A percentile compares a stretch with the other conserved stretches of the same genome.
phyloP scores from a whole-genome alignment of 2,113 vertebrate genomes.

The Lepidothrix coronata region DNA sequence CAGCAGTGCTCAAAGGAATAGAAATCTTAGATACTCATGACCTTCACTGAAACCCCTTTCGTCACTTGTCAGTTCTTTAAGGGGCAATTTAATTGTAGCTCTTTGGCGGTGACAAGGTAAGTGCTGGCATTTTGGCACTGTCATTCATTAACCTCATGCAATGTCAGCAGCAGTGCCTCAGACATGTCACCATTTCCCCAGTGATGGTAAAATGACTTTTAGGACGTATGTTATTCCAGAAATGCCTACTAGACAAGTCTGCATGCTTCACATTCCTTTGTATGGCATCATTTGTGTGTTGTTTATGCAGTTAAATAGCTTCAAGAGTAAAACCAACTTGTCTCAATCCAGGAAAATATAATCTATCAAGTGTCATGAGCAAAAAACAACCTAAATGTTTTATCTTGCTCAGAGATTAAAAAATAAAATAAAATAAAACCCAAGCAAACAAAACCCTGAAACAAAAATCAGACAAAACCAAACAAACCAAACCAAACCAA shows the following conservation, averaged over 20 bases:
- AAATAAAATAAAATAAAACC: not conserved
- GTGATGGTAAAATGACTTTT: constrained; percentile 51
- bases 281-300: not conserved
- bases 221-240: constrained; percentile 32
- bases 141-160: constrained; percentile 73
- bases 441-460: fast-evolving
- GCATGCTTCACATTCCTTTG: constrained; percentile 22
- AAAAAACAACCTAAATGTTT: not conserved
- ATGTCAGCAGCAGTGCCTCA: constrained; percentile 67
- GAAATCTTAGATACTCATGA: constrained; percentile 79
- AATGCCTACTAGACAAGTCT: constrained; percentile 30
- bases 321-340: not conserved
- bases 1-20: constrained; percentile 78
- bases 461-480: not conserved
- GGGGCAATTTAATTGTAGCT: constrained; percentile 76
- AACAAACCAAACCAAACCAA: not conserved
- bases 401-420: not conserved
- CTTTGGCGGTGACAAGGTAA: constrained; percentile 76
- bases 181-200: constrained; percentile 61
- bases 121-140: constrained; percentile 75
- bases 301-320: not conserved
- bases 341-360: not conserved
- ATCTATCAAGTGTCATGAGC: not conserved
- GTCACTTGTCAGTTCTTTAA: constrained; percentile 78
- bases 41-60: constrained; percentile 85